Percentiles rank a stretch among this genome's conserved stretches.
These are phyloP conservation scores for Aleiodes testaceus DNA, from an alignment of 2,888 invertebrate species.

Conservation along the genomic window DNA sequence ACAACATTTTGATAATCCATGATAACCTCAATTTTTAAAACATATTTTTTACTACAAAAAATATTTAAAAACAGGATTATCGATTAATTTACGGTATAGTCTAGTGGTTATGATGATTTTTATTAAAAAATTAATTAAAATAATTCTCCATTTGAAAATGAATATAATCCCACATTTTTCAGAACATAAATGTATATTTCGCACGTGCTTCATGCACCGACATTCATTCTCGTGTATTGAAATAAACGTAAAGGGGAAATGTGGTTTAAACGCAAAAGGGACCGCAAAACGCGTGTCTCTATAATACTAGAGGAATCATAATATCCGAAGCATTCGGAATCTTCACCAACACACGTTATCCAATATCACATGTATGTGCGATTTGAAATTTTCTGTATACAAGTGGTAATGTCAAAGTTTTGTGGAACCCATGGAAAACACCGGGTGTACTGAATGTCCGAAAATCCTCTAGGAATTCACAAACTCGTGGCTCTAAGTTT, in stretches of 20 bases:
- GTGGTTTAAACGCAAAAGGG: constrained; percentile 29
- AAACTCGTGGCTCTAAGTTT: constrained; percentile 29
- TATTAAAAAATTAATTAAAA: too few relatives aligned
- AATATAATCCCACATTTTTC: constrained; percentile 3
- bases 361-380: constrained; percentile 56
- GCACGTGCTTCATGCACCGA: constrained; percentile 20
- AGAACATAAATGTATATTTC: constrained; percentile 9
- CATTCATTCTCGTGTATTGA: constrained; percentile 22
- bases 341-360: constrained; percentile 52
- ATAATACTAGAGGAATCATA: constrained; percentile 46
- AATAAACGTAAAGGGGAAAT: constrained; percentile 20
- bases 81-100: too few relatives aligned
- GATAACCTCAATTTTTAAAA: not conserved
- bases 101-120: too few relatives aligned
- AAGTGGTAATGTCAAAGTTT: constrained; percentile 67
- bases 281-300: constrained; percentile 44
- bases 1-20: not conserved
- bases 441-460: constrained; percentile 71
- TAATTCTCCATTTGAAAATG: too few relatives aligned
- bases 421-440: constrained; percentile 62
- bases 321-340: constrained; percentile 38
- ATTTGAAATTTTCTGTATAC: constrained; percentile 34
- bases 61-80: too few relatives aligned
- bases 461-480: constrained; percentile 33
- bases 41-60: too few relatives aligned